Base-by-base conservation (phyloP, 2,888 invertebrate genomes). In the Hetaerina titia region DNA sequence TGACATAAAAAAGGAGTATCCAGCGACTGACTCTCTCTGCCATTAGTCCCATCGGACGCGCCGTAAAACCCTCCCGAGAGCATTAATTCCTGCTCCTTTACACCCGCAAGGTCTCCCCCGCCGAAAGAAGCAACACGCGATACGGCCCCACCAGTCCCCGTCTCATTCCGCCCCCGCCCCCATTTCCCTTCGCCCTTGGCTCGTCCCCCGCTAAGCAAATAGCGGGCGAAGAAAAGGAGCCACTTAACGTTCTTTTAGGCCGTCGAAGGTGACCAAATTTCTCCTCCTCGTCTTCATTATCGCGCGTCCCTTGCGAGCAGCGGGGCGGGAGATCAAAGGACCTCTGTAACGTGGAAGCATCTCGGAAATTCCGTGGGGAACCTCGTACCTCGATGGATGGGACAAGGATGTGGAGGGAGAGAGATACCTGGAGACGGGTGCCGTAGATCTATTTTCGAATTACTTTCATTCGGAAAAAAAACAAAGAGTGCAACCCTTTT, bases 211-310 rank as follows among this genome's bases (percentile, higher is more conserved):
- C 81, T 31, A 13, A 81, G 81, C 81, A 81, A 81, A 81, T 81
- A 81, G 31, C 8, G n/a, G 69, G 69, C 69, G 69, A 81, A 31
- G 81, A 81, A 81, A 81, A 81, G 81, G 81, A 81, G 31, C 81
- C 31, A 81, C 25, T 81, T 81, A 81, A 31, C 81, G 81, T 31
- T 13, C 31, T 81, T 31, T 31, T 7, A 15, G 81, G 81, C 81
- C 31, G 13, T 81, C 81, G 81, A 31, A 81, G 81, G 81, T 31
- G 81, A 31, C 31, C 69, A 69, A 69, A 69, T 69, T 69, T 69
- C 69, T n/a, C 69, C 69, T 9, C 69, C 69, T 69, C 69, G 69
- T 69, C 69, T 69, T 69, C 69, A 69, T 69, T 69, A 69, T 69
- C 69, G 69, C 19, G n/a, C 69, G n/a, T 69, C n/a, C n/a, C n/a